Evolutionary conservation across 2,113 vertebrate genomes (phyloP), one percentile per base, ranked within the genome.

Genomic region (Ibidorhyncha struthersii): DNA sequence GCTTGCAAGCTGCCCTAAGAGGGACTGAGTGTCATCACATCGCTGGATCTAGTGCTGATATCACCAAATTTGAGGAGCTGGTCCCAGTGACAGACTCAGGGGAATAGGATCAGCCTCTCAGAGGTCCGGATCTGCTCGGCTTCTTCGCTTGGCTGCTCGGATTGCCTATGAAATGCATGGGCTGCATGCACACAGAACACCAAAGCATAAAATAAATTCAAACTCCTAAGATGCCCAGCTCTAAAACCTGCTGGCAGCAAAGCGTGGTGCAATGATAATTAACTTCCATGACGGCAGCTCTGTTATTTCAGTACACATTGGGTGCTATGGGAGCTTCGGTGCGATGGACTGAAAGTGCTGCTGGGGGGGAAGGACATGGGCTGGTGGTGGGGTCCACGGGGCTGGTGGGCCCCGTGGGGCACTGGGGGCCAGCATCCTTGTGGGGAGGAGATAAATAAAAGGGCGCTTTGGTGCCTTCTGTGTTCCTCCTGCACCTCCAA

Each of bases 361-460:
- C 59, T 77, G 41, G 38, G 40, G 16, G 15, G 26, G 1, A 12
- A n/a, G 13, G 19, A 14, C 18, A 49, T 0, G 0, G 29, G 26
- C 38, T 66, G 55, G 71, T 3, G 1, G 27, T 1, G 2, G 16
- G 29, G 4, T 5, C 43, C 36, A 14, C 0, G 0, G 58, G 41
- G 23, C 12, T 1, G 8, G 40, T 1, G 4, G 71, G 40, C 45
- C 12, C 1, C 5, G 32, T 1, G 8, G 36, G 63, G 41, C 0
- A 3, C 62, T 66, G 88, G 63, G 50, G 78, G 49, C 5, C 1
- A 61, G 45, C 53, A 90, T 45, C 49, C 3, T 47, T 2, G 3
- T 0, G 1, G 45, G 61, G 27, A 82, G 40, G 26, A 49, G 40
- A n/a, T 52, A 55, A 63, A 53, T 36, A 61, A 85, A 70, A 95